Percentiles rank a stretch among this genome's conserved stretches.
Conservation (phyloP, 2,797 vertebrate species). For the Myoxocephalus aenaeus region DNA sequence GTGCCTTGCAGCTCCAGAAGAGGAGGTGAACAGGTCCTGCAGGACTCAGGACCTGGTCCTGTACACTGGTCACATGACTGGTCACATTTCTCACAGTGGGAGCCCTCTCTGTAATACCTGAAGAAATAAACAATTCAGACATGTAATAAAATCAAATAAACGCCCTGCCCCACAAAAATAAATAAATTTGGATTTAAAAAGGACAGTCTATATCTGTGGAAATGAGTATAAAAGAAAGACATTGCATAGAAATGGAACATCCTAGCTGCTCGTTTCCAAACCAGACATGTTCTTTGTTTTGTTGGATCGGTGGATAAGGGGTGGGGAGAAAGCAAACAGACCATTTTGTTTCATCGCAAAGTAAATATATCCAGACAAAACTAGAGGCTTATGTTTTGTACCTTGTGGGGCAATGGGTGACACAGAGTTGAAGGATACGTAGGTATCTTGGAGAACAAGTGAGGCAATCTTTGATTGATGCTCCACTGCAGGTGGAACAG, state of each 20-base stretch:
- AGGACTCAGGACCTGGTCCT: conserved; percentile 76
- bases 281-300: background rate
- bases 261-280: background rate
- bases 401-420: conserved; percentile 85
- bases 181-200: background rate
- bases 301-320: background rate
- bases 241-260: background rate
- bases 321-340: conserved; percentile 8
- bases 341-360: background rate
- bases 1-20: conserved; percentile 79
- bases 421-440: conserved; percentile 81
- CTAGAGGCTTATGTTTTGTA: conserved; percentile 26
- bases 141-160: no score
- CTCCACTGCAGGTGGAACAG: conserved; percentile 80
- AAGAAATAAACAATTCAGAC: conserved; percentile 7
- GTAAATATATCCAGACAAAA: background rate
- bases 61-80: conserved; percentile 76
- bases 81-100: conserved; percentile 81
- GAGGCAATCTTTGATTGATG: conserved; percentile 82
- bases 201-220: background rate
- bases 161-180: no score
- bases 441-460: conserved; percentile 81
- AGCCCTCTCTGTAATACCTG: conserved; percentile 78
- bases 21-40: conserved; percentile 72
- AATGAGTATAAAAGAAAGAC: background rate